Evolutionary conservation across 2,797 vertebrate species (phyloP), one percentile per base, ranked within the genome.

Genomic region (Crypturellus tataupa): DNA sequence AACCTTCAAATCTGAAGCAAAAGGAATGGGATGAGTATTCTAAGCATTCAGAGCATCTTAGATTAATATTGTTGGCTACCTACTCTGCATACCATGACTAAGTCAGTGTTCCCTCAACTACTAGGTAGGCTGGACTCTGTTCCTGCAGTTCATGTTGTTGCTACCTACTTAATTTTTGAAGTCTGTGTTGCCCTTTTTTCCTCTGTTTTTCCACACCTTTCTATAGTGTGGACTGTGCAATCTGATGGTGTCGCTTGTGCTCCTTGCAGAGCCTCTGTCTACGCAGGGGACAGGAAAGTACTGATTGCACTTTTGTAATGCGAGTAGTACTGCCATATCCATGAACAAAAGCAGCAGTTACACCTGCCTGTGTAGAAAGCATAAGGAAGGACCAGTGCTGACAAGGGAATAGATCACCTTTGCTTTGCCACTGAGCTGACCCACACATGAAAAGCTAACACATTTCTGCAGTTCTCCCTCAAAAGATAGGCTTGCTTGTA

Each of bases 191-290:
- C 7, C 19, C 8, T 85, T 82, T 70, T 31, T 70, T 25, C 1
- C 19, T 12, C 53, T n/a, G 3, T 0, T 3, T 69, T 80, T 18
- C 8, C 8, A 9, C 8, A 12, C 3, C 0, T 58, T 71, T 6
- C 42, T 69, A 2, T 47, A 40, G 24, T 25, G 29, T 21, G 40
- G 62, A 5, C 9, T 31, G 33, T 56, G 46, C 40, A 7, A 1
- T 3, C 16, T 11, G 53, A 83, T 65, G 49, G 29, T 29, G 23
- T 42, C 37, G 49, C 62, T 59, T 2, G 8, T 33, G 40, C 53
- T 79, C 27, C 69, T 65, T 85, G 25, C 49, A 47, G 21, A 31
- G 18, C 31, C 35, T 42, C 29, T n/a, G 29, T 12, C 12, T 27
- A 37, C 18, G 18, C 72, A 27, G 10, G 25, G 19, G 55, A 23